phyloP scores from a whole-genome alignment of 1,140 invertebrate species.

The Drosophila murphyi region DNA sequence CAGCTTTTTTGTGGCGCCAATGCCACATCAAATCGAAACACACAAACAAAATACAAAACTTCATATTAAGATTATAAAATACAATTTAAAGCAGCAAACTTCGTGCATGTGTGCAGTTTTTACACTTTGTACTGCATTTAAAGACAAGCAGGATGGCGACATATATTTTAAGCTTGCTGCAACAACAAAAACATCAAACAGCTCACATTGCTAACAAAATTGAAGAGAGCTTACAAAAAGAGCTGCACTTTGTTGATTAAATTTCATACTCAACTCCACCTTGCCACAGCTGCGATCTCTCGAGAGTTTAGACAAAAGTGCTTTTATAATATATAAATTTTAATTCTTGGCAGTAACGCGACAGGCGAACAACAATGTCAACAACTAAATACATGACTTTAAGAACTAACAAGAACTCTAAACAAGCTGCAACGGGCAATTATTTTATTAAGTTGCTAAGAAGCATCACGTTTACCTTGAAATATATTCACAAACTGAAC shows the following conservation, averaged over 20 bases:
- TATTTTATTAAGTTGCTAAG: no score
- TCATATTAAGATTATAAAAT: constrained; percentile 60
- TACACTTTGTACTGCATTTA: constrained; percentile 43
- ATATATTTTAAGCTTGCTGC: constrained; percentile 68
- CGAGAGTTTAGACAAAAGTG: constrained; percentile 42
- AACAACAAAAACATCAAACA: constrained; percentile 26
- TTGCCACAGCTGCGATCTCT: constrained; percentile 21
- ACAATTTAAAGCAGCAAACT: constrained; percentile 60
- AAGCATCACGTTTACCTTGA: no score
- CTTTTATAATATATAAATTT: constrained; percentile 68
- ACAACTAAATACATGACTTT: not conserved
- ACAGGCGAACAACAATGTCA: constrained; percentile 36
- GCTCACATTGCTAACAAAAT: constrained; percentile 34
- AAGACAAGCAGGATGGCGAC: constrained; percentile 70
- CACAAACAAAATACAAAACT: constrained; percentile 11
- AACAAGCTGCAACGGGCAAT: no score
- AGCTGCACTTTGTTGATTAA: constrained; percentile 79
- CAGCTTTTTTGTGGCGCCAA: constrained; percentile 31
- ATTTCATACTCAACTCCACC: constrained; percentile 75
- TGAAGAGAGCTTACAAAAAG: constrained; percentile 58
- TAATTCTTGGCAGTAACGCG: constrained; percentile 56
- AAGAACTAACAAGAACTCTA: no score
- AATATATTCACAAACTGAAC: no score
- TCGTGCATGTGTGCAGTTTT: constrained; percentile 32
- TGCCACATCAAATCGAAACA: constrained; percentile 21